Evolutionary conservation across 2,113 vertebrate species (phyloP), one percentile per base, ranked within the genome.

Genomic region (Furnarius figulus): DNA sequence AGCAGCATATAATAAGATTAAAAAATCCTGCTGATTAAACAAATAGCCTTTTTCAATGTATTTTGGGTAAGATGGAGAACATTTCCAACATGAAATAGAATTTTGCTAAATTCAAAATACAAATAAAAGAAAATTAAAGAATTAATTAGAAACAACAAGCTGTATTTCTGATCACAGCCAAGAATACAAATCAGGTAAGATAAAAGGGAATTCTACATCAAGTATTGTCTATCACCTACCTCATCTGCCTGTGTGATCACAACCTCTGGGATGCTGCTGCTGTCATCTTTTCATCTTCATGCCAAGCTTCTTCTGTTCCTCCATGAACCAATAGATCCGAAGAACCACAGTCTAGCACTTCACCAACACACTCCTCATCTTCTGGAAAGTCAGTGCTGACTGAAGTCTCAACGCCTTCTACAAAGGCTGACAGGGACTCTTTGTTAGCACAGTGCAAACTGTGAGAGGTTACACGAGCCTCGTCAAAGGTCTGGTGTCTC

Each of bases 201-300:
- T 97, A 97, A 98, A 98, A 98, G 97, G 96, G 98, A 98, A 98
- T 98, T 98, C 97, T 95, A 93, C 96, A 98, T 96, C 97, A 98
- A 97, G 95, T 97, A 97, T 98, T 98, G 98, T 98, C 98, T 98
- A 97, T 98, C 98, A 98, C 97, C 97, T 93, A 98, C 96, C 97
- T 98, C 97, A 96, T 96, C 97, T 97, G 97, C 97, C 97, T 97
- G 94, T 97, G 96, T 98, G 97, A 98, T 98, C 98, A 97, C 93
- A 90, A 95, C 97, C 96, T 98, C 95, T 28, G 66, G 94, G 70
- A 87, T 63, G 46, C 73, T 49, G 62, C 89, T 78, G 94, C 97
- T 97, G 91, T 97, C 96, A 97, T 94, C 90, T 97, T 95, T 98
- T 98, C 97, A 97, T 98, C 98, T 93, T 66, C 82, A 67, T 58